Evolutionary conservation across 2,888 invertebrate genomes (phyloP).

Genomic region (Yponomeuta cagnagella): DNA sequence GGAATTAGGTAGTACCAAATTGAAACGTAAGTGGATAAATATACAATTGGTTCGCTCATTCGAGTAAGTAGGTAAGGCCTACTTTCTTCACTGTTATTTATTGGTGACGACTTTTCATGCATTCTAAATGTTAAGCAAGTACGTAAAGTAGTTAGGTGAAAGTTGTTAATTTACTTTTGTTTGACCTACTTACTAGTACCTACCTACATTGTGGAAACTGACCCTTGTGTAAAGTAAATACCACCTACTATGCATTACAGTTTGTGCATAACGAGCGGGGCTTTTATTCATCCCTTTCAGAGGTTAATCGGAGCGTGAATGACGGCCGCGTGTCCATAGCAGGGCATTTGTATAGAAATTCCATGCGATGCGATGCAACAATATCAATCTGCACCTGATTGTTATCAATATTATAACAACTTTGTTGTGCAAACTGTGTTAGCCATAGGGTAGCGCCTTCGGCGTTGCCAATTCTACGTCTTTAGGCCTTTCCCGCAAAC

Average conservation of each 20-base stretch:
- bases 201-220: background rate
- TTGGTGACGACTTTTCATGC: too few species aligned
- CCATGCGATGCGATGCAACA: background rate
- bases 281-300: background rate
- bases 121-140: too few species aligned
- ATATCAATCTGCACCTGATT: constrained; percentile 1
- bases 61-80: too few species aligned
- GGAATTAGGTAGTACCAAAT: too few species aligned
- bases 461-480: too few species aligned
- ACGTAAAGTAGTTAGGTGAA: background rate
- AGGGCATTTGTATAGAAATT: background rate
- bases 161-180: background rate
- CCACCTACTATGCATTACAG: background rate
- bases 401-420: background rate
- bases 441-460: background rate
- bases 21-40: too few species aligned
- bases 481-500: too few species aligned
- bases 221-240: background rate
- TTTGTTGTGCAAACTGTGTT: constrained; percentile 12
- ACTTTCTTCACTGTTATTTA: too few species aligned
- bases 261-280: background rate
- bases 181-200: background rate
- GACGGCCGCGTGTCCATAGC: background rate
- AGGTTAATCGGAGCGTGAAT: background rate
- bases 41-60: too few species aligned